Percentiles rank a stretch among this genome's conserved stretches.
Evolutionary conservation across 2,888 invertebrate genomes (phyloP).

Genomic region (Oscheius sp.): DNA sequence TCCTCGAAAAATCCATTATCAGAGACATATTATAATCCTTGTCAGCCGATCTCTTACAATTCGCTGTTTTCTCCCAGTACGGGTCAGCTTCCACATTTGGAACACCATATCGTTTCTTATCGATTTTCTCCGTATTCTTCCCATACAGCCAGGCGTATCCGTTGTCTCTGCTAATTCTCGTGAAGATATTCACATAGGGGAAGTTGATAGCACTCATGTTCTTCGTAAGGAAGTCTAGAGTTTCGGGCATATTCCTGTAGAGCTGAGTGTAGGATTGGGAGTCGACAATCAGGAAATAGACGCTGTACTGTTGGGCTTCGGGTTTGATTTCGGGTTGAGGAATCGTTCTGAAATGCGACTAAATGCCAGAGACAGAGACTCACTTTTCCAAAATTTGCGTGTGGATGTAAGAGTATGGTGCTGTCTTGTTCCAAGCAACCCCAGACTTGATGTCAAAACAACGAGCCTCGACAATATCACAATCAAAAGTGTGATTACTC

Average conservation of each 20-base stretch:
- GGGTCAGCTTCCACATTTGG: not conserved
- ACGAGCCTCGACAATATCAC: constrained; percentile 25
- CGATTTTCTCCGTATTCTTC: constrained; percentile 1
- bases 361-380: not conserved
- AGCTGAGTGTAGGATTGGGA: constrained; percentile 21
- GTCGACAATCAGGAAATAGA: constrained; percentile 18
- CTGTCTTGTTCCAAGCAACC: no score
- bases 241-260: constrained; percentile 10
- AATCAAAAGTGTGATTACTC: not conserved
- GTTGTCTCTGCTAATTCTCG: constrained; percentile 16
- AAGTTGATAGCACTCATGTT: constrained; percentile 21
- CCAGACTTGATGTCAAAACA: not conserved
- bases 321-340: not conserved
- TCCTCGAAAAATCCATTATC: constrained; percentile 14
- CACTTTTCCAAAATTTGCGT: constrained; percentile 22
- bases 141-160: constrained; percentile 24
- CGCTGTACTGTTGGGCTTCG: constrained; percentile 5
- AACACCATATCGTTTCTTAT: not conserved
- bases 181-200: not conserved
- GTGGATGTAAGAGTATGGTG: not conserved
- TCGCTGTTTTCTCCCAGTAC: not conserved
- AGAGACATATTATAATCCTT: not conserved
- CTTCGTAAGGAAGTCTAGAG: constrained; percentile 17
- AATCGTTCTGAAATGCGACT: not conserved
- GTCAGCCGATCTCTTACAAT: constrained; percentile 9